Conservation (phyloP, 2,888 invertebrate genomes). For the Eristalis arbustorum region DNA sequence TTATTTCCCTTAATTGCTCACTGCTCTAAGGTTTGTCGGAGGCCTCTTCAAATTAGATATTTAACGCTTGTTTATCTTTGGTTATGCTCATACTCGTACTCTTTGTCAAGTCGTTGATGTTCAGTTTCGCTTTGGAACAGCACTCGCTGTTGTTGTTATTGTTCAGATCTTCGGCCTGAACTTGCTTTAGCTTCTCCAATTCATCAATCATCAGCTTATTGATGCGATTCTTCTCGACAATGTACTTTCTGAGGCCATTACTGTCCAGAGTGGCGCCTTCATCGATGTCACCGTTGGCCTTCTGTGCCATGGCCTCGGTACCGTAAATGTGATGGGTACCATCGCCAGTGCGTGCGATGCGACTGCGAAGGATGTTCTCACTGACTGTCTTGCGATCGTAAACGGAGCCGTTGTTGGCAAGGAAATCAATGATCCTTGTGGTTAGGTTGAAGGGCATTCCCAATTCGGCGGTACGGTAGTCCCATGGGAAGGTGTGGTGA, state of each 20-base stretch:
- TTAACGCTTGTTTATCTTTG: conserved; percentile 65
- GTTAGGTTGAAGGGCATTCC: conserved; percentile 84
- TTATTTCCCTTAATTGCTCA: conserved; percentile 14
- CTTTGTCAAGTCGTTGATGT: conserved; percentile 52
- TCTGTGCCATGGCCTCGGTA: conserved; percentile 69
- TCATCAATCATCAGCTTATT: conserved; percentile 69
- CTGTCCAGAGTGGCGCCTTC: conserved; percentile 44
- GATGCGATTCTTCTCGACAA: conserved; percentile 72
- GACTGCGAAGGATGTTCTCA: conserved; percentile 79
- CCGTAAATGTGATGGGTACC: conserved; percentile 83
- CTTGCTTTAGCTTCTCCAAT: conserved; percentile 64
- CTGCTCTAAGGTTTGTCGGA: not conserved
- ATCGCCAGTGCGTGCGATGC: conserved; percentile 85
- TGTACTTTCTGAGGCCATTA: conserved; percentile 70
- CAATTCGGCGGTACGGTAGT: conserved; percentile 91
- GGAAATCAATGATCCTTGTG: conserved; percentile 84
- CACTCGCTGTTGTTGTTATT: conserved; percentile 65
- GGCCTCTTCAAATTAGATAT: conserved; percentile 34
- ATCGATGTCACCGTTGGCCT: conserved; percentile 48
- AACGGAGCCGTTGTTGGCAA: conserved; percentile 82
- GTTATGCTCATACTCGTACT: conserved; percentile 60
- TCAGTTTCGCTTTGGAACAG: conserved; percentile 45
- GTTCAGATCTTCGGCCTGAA: conserved; percentile 69
- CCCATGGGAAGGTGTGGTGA: conserved; percentile 94
- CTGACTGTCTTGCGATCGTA: conserved; percentile 80